These are phyloP conservation scores for Calliphora vicina DNA, from an alignment of 1,140 invertebrate genomes.

Conservation along the genomic window DNA sequence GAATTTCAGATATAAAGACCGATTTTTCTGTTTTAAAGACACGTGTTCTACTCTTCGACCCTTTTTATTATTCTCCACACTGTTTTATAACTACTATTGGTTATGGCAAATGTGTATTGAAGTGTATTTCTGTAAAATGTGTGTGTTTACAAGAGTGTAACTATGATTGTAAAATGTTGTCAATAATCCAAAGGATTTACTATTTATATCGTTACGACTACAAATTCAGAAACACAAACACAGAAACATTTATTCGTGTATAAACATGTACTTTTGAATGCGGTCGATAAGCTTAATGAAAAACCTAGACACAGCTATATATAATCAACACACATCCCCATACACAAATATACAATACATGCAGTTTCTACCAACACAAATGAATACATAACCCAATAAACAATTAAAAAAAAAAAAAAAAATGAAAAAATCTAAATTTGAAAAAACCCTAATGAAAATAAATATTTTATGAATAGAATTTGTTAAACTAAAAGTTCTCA, in stretches of 20 bases:
- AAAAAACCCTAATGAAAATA: too few species aligned
- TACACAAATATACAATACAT: not conserved
- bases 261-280: not conserved
- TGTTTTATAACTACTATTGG: too few species aligned
- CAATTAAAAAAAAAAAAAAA: not conserved
- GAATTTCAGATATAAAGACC: too few species aligned
- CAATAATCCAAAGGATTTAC: constrained; percentile 13
- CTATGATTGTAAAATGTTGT: not conserved
- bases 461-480: too few species aligned
- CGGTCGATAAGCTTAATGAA: constrained; percentile 7
- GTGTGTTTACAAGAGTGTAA: not conserved
- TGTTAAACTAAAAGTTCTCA: too few species aligned
- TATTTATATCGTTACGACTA: not conserved
- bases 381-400: not conserved
- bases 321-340: not conserved
- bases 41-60: too few species aligned
- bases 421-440: too few species aligned
- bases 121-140: not conserved
- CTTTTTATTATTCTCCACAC: too few species aligned
- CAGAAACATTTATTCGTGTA: not conserved
- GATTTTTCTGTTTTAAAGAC: too few species aligned
- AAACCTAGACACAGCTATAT: not conserved
- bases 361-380: not conserved
- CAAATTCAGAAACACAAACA: not conserved
- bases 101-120: too few species aligned